Conservation (phyloP, 2,113 vertebrate genomes). For the Plestiodon gilberti region DNA sequence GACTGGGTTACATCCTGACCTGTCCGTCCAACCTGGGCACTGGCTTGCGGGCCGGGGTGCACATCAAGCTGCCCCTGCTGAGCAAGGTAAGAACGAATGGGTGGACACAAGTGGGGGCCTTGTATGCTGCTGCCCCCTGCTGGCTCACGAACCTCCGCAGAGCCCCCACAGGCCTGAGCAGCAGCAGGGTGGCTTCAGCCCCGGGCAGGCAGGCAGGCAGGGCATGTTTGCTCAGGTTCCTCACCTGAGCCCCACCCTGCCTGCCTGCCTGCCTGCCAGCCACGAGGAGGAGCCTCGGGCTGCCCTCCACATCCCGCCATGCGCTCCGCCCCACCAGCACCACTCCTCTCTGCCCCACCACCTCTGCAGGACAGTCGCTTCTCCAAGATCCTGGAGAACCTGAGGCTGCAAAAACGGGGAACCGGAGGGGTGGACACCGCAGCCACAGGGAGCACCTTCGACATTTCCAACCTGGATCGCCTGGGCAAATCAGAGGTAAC, state of each 20-base stretch:
- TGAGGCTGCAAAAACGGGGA: constrained; percentile 94
- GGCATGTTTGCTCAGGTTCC: neutral
- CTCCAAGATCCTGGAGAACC: constrained; percentile 90
- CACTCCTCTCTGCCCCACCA: neutral
- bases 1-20: constrained; percentile 84
- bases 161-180: neutral
- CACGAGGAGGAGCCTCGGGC: no score
- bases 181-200: neutral
- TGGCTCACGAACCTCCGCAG: neutral
- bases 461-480: constrained; percentile 97
- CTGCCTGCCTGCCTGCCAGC: no score
- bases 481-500: constrained; percentile 93
- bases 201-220: no score
- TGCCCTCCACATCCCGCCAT: neutral
- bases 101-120: neutral
- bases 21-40: constrained; percentile 88
- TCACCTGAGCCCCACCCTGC: no score
- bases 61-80: constrained; percentile 83
- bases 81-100: constrained; percentile 78
- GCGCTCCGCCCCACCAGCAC: neutral
- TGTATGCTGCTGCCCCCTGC: neutral
- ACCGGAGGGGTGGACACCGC: constrained; percentile 96
- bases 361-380: constrained; percentile 86
- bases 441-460: constrained; percentile 85
- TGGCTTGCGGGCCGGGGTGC: constrained; percentile 83